phyloP scores from a whole-genome alignment of 2,888 invertebrate species.

The Pseudococcus viburni region DNA sequence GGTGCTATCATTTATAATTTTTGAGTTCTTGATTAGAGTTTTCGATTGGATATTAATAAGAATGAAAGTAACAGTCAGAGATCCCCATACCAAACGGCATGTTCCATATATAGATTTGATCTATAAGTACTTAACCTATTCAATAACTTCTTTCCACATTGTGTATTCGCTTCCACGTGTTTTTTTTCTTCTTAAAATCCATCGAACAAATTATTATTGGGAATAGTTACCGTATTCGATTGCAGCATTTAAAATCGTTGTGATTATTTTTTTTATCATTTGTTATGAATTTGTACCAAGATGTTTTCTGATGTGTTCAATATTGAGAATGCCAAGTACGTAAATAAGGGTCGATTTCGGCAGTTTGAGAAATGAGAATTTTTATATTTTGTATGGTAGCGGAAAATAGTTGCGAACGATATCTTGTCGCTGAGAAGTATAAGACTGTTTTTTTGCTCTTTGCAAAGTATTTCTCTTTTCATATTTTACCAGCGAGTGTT shows the following conservation, averaged over 20 bases:
- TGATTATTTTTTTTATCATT: constrained; percentile 35
- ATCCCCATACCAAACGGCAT: constrained; percentile 61
- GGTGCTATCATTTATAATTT: constrained; percentile 72
- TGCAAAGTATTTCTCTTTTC: background rate
- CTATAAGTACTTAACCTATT: constrained; percentile 87
- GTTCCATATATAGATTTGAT: constrained; percentile 80
- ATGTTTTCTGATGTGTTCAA: constrained; percentile 5
- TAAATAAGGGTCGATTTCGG: background rate
- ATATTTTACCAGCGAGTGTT: background rate
- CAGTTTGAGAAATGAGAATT: background rate
- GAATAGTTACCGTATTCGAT: constrained; percentile 72
- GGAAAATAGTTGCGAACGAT: background rate
- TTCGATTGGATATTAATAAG: constrained; percentile 30
- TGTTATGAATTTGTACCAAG: constrained; percentile 23
- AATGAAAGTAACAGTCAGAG: background rate
- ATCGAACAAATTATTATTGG: constrained; percentile 87
- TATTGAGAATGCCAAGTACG: background rate
- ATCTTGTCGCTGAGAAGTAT: background rate
- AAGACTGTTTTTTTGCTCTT: constrained; percentile 23
- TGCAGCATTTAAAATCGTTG: constrained; percentile 26
- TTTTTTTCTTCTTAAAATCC: constrained; percentile 83
- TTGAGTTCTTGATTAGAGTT: constrained; percentile 57
- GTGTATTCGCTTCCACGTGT: constrained; percentile 84
- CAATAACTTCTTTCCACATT: constrained; percentile 84
- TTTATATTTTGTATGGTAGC: background rate